Conservation (phyloP, 2,797 vertebrate species). For the Hirundo rustica region DNA sequence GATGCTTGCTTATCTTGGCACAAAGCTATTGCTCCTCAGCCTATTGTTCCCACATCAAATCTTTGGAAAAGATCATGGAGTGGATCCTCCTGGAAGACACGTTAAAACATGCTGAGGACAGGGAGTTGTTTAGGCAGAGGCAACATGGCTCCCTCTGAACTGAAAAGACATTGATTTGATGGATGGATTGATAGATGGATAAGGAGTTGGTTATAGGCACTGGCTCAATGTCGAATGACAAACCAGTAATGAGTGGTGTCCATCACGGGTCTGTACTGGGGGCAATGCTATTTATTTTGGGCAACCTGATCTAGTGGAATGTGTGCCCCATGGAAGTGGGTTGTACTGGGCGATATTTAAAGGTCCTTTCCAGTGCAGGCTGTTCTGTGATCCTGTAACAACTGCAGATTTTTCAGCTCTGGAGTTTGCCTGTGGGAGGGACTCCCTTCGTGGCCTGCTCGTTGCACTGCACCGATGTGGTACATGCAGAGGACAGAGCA, state of each 20-base stretch:
- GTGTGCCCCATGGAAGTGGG: not conserved
- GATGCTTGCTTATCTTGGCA: not conserved
- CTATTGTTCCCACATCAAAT: not conserved
- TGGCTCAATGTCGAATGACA: not conserved
- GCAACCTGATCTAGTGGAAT: not conserved
- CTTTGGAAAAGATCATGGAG: not conserved
- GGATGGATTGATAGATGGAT: not conserved
- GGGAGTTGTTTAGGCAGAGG: not conserved
- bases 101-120: not conserved
- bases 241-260: not conserved
- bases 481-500: not conserved
- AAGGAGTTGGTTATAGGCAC: not conserved
- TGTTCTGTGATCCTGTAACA: not conserved
- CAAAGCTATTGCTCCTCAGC: not conserved
- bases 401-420: not conserved
- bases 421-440: not conserved
- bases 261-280: not conserved
- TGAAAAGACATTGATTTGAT: not conserved
- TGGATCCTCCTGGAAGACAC: not conserved
- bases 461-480: not conserved
- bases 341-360: not conserved
- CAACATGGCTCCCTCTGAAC: not conserved
- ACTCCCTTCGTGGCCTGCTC: not conserved
- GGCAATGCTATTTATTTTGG: not conserved
- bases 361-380: not conserved